A percentile compares a stretch with the other conserved stretches of the same genome.
These are phyloP conservation scores for Myripristis jacobus DNA, from an alignment of 2,797 vertebrate species.

Conservation along the genomic window DNA sequence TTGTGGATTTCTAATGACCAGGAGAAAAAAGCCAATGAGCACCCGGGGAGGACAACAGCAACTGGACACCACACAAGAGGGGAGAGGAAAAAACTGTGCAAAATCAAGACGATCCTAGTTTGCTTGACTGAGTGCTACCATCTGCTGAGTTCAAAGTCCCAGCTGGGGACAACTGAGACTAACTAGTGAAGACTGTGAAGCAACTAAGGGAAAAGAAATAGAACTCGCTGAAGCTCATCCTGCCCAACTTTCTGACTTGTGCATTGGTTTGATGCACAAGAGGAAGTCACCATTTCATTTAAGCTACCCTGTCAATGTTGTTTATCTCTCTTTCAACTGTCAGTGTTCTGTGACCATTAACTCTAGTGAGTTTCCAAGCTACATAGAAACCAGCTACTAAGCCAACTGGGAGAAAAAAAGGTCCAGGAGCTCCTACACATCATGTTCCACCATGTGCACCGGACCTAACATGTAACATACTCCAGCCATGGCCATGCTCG, in stretches of 20 bases:
- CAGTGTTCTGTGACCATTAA: slow-evolving; percentile 40
- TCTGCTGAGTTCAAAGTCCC: slow-evolving; percentile 40
- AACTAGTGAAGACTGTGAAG: slow-evolving; percentile 24
- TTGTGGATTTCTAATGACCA: slow-evolving; percentile 28
- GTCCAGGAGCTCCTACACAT: background rate
- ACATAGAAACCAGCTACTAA: slow-evolving; percentile 31
- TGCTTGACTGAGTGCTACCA: slow-evolving; percentile 63
- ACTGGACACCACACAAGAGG: background rate
- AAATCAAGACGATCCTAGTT: slow-evolving; percentile 41
- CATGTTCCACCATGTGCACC: background rate
- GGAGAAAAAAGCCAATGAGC: slow-evolving; percentile 21
- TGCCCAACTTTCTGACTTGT: background rate
- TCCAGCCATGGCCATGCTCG: background rate
- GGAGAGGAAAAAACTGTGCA: slow-evolving; percentile 56
- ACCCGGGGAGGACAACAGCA: background rate
- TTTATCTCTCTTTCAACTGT: slow-evolving; percentile 40
- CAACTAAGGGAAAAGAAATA: background rate
- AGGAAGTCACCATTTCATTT: slow-evolving; percentile 51
- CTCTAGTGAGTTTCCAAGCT: slow-evolving; percentile 40
- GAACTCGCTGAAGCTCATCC: background rate
- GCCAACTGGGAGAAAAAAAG: slow-evolving; percentile 4
- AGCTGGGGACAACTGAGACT: background rate
- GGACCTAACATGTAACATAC: background rate
- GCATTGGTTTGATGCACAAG: slow-evolving; percentile 35
- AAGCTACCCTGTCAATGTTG: slow-evolving; percentile 48